A percentile compares a stretch with the other conserved stretches of the same genome.
phyloP scores from a whole-genome alignment of 1,140 invertebrate species.

The Leptopilina clavipes region DNA sequence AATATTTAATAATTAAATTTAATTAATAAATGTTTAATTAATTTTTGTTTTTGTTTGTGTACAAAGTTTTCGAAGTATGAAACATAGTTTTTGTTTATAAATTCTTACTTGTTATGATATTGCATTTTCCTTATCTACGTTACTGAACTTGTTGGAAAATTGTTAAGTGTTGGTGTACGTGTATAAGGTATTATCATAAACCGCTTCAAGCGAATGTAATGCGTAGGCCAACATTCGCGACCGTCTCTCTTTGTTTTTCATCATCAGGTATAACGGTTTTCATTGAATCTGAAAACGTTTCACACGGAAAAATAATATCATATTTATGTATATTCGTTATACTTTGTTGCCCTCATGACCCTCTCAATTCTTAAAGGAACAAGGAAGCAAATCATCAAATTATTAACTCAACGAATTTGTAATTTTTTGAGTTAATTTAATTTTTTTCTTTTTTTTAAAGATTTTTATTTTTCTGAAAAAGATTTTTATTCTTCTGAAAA shows the following conservation, averaged over 20 bases:
- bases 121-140: constrained; percentile 9
- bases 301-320: not conserved
- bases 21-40: no score
- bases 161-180: not conserved
- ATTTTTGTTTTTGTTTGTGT: not conserved
- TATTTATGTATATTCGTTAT: no score
- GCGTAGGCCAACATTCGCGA: constrained; percentile 12
- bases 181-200: constrained; percentile 12
- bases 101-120: not conserved
- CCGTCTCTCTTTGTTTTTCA: constrained; percentile 9
- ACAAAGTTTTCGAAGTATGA: no score
- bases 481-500: no score
- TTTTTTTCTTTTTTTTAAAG: not conserved
- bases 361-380: not conserved
- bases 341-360: not conserved
- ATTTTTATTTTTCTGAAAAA: not conserved
- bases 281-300: not conserved
- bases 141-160: constrained; percentile 26
- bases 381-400: not conserved
- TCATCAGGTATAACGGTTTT: not conserved
- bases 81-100: no score
- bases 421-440: not conserved
- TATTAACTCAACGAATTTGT: no score
- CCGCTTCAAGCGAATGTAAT: constrained; percentile 18
- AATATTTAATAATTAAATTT: no score